These are phyloP conservation scores for Aphis gossypii DNA, from an alignment of 1,140 invertebrate species.

Conservation along the genomic window DNA sequence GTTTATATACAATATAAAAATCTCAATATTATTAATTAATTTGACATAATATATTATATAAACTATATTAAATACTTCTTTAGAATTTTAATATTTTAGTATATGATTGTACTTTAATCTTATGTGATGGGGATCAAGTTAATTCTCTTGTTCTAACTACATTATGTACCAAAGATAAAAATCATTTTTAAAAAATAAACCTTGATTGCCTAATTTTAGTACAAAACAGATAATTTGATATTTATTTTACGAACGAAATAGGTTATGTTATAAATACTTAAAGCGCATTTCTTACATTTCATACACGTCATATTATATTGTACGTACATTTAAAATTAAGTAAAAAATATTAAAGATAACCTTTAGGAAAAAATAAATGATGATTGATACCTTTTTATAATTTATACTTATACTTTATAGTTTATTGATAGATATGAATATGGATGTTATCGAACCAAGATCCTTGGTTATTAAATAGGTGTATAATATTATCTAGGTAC, in stretches of 20 bases:
- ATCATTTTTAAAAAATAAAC: background rate
- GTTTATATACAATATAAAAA: background rate
- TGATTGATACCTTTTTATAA: background rate
- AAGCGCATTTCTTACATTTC: background rate
- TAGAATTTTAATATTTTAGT: background rate
- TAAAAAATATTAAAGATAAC: background rate
- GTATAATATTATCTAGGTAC: background rate
- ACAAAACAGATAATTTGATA: background rate
- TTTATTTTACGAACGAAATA: background rate
- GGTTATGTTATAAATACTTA: background rate
- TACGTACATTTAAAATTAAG: background rate
- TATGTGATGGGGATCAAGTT: background rate
- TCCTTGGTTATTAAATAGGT: background rate
- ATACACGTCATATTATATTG: background rate
- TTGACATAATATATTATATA: background rate
- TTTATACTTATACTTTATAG: background rate
- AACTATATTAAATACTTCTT: background rate
- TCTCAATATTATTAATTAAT: background rate
- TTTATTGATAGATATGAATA: background rate
- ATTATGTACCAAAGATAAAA: background rate
- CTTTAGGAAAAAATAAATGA: background rate
- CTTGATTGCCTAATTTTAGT: background rate
- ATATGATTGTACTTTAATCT: constrained; percentile 8
- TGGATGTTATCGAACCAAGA: background rate
- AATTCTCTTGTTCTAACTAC: background rate